Conservation (phyloP, 2,797 vertebrate species). For the Sebastes jordani region DNA sequence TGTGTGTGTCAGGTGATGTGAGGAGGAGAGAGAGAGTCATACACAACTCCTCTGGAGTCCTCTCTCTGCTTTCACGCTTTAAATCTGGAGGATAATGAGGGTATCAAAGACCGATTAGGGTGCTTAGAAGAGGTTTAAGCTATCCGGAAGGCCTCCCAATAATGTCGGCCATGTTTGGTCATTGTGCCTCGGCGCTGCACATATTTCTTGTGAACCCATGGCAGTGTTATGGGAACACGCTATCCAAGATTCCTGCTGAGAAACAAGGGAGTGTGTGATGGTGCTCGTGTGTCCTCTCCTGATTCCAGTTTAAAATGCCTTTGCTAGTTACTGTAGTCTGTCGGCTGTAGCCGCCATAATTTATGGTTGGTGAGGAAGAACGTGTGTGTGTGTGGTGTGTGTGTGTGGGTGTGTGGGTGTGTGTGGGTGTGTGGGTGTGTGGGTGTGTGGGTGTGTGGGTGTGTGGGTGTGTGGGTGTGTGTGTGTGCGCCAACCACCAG, state of each 20-base stretch:
- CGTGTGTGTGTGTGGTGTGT: not conserved
- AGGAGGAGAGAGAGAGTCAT: slow-evolving; percentile 27
- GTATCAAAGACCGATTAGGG: slow-evolving; percentile 58
- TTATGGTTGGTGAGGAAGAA: slow-evolving; percentile 23
- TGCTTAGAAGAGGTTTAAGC: slow-evolving; percentile 44
- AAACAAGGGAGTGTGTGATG: slow-evolving; percentile 11
- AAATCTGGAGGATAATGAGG: slow-evolving; percentile 53
- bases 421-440: not conserved
- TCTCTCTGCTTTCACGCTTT: slow-evolving; percentile 21
- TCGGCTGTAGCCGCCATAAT: not conserved
- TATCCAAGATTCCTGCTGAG: slow-evolving; percentile 33
- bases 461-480: not conserved
- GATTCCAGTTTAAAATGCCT: slow-evolving; percentile 36
- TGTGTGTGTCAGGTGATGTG: slow-evolving; percentile 43
- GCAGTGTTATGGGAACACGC: slow-evolving; percentile 49
- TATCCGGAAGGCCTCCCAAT: slow-evolving; percentile 38
- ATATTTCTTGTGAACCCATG: slow-evolving; percentile 45
- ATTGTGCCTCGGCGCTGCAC: slow-evolving; percentile 37
- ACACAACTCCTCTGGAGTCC: slow-evolving; percentile 6
- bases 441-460: not conserved
- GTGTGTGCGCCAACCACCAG: not conserved
- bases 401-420: too few species aligned
- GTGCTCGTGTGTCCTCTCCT: slow-evolving; percentile 4
- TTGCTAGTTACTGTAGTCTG: slow-evolving; percentile 28
- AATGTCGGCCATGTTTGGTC: slow-evolving; percentile 74